Evolutionary conservation across 2,797 vertebrate genomes (phyloP), one percentile per base, ranked within the genome.

Genomic region (Apodemus agrarius): DNA sequence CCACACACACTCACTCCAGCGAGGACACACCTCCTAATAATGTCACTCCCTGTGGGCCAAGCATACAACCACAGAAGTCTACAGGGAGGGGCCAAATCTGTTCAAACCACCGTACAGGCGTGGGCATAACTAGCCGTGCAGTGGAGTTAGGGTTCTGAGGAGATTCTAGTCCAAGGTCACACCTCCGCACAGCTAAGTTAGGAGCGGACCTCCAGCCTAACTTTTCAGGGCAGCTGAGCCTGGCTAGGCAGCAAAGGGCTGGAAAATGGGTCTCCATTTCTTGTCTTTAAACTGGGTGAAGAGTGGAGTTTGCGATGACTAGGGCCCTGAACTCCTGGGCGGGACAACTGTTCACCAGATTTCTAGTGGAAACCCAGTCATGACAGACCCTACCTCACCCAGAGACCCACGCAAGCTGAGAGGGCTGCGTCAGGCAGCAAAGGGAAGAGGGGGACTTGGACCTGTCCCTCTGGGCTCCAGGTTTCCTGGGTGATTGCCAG

Each of bases 281-380:
- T 37, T 90, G 75, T 29, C 78, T 54, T 90, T n/a, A 85, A 85
- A 65, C 75, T 93, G 31, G 13, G 10, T 49, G 19, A 89, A 74
- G 78, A 63, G 61, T 40, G 29, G 75, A 22, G 13, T 54, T 90
- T 34, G 24, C 10, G 40, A 12, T 83, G 49, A 83, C 19, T 22
- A 19, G 84, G 84, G 31, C 29, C 3, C 40, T 34, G 82, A 5
- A 17, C 43, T 46, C 37, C 63, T 67, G 21, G 31, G 31, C 43
- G 22, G 83, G 63, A 65, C 26, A 46, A 65, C 4, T 21, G 12
- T 40, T 59, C 6, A 26, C 80, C 59, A 63, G 81, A 26, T 13
- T 49, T 31, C 11, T 46, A 49, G 54, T 22, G 17, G 11, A 22
- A 65, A 34, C 10, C 21, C 46, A 26, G 31, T 22, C 65, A 37